These are phyloP conservation scores for Alces alces DNA, from an alignment of 2,113 vertebrate genomes.

Conservation along the genomic window DNA sequence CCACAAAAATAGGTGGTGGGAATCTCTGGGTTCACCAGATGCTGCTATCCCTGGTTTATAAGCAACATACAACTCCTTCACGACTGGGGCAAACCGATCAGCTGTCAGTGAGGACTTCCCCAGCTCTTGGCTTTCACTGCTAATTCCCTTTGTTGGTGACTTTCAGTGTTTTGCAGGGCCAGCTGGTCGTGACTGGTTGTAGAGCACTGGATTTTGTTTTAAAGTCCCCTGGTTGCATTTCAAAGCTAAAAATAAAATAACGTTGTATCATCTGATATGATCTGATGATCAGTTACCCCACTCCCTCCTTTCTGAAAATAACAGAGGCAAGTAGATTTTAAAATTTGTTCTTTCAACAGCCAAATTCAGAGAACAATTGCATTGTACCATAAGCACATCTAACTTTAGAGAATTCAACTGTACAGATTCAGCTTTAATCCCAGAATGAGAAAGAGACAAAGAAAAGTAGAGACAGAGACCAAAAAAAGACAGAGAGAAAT, in stretches of 20 bases:
- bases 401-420: not conserved
- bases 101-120: not conserved
- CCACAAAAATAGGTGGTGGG: not conserved
- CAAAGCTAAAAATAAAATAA: slow-evolving; percentile 51
- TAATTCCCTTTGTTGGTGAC: not conserved
- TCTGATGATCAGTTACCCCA: not conserved
- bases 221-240: not conserved
- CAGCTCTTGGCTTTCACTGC: not conserved
- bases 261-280: slow-evolving; percentile 39
- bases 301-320: slow-evolving; percentile 27
- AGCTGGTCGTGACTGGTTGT: slow-evolving; percentile 42
- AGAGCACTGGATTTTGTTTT: slow-evolving; percentile 5
- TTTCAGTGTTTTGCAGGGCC: slow-evolving; percentile 42
- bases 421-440: not conserved
- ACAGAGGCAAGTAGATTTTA: slow-evolving; percentile 12
- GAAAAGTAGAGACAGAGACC: not conserved
- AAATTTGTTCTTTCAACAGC: not conserved
- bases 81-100: not conserved
- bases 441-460: not conserved
- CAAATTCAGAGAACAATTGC: not conserved
- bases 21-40: not conserved
- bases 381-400: not conserved
- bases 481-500: not conserved
- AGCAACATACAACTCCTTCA: not conserved
- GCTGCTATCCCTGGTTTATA: not conserved